These are phyloP conservation scores for Cryptomyrus ogoouensis DNA, from an alignment of 2,113 vertebrate species.

Conservation along the genomic window DNA sequence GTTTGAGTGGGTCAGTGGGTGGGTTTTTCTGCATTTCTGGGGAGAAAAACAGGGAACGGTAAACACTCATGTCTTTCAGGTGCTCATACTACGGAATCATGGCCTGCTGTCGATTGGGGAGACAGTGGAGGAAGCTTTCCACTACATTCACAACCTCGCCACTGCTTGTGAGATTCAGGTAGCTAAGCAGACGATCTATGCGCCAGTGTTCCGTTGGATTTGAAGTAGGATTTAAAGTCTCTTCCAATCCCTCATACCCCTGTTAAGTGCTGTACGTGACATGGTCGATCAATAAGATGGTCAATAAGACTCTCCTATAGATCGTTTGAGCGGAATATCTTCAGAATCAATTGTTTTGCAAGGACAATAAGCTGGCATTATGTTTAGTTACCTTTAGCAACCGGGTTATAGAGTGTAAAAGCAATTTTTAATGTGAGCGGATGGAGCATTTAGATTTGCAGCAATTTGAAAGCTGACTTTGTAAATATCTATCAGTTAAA, in stretches of 20 bases:
- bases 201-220: not conserved
- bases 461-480: not conserved
- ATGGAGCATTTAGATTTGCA: not conserved
- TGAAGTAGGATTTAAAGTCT: not conserved
- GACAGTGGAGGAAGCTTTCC: constrained; percentile 93
- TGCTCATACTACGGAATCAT: constrained; percentile 92
- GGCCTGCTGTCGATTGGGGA: constrained; percentile 85
- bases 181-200: constrained; percentile 5
- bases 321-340: not conserved
- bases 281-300: not conserved
- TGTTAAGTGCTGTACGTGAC: not conserved
- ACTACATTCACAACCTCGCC: constrained; percentile 90
- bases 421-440: not conserved
- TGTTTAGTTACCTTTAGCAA: not conserved
- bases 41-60: not conserved
- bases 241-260: not conserved
- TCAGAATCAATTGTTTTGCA: not conserved
- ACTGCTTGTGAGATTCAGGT: constrained; percentile 98
- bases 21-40: not conserved
- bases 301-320: not conserved
- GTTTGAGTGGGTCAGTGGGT: not conserved
- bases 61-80: constrained; percentile 52
- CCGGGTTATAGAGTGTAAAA: not conserved
- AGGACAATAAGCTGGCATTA: not conserved
- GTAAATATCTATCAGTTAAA: not conserved